Percentiles rank a stretch among this genome's conserved stretches.
phyloP scores from a whole-genome alignment of 2,113 vertebrate genomes.

The Condylura cristata region DNA sequence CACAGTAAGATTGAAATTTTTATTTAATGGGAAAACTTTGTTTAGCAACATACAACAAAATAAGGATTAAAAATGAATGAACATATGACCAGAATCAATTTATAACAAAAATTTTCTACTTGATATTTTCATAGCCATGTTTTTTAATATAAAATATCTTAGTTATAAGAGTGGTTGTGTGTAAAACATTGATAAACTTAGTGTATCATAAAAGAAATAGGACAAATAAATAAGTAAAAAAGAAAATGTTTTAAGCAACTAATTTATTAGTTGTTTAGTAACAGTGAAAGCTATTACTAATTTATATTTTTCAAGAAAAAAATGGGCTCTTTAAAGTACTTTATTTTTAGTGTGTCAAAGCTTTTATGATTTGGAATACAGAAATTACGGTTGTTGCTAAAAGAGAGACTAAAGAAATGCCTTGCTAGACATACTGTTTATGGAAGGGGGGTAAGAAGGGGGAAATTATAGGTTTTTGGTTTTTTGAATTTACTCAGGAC shows the following conservation, averaged over 20 bases:
- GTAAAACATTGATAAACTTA: neutral
- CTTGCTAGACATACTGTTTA: neutral
- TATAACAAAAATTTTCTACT: conserved; percentile 56
- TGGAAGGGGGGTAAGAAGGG: neutral
- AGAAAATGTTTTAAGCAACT: conserved; percentile 22
- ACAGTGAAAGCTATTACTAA: conserved; percentile 40
- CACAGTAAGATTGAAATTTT: conserved; percentile 69
- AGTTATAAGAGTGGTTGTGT: neutral
- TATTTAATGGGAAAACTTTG: conserved; percentile 61
- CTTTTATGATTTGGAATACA: neutral
- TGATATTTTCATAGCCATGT: conserved; percentile 54
- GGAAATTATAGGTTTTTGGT: conserved; percentile 32
- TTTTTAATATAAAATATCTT: neutral
- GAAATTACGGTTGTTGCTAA: neutral
- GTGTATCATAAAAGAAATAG: neutral
- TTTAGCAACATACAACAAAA: conserved; percentile 71
- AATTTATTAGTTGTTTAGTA: no score
- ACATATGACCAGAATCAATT: neutral
- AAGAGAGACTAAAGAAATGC: neutral
- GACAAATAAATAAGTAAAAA: neutral
- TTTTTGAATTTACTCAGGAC: neutral
- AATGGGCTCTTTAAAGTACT: neutral
- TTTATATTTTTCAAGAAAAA: conserved; percentile 34
- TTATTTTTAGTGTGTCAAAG: neutral
- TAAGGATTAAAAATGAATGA: conserved; percentile 72